A percentile compares a stretch with the other conserved stretches of the same genome.
Conservation (phyloP, 2,113 vertebrate species). For the Istiophorus platypterus region DNA sequence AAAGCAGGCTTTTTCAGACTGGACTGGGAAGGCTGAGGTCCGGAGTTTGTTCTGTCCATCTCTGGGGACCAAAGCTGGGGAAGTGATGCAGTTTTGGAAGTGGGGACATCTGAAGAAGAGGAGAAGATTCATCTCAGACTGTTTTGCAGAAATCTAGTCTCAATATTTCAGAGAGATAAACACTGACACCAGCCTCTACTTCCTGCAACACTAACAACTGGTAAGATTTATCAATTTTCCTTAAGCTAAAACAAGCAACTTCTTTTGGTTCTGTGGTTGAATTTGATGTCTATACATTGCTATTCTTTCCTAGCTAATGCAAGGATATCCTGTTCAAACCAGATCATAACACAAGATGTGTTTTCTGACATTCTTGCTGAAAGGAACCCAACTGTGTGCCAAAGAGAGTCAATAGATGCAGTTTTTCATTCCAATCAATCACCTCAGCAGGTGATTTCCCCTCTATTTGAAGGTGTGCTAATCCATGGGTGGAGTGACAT, state of each 20-base stretch:
- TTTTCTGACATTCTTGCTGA: neutral
- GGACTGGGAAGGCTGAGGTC: slow-evolving; percentile 87
- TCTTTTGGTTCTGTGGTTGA: neutral
- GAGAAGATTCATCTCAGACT: neutral
- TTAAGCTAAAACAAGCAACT: neutral
- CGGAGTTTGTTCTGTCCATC: slow-evolving; percentile 88
- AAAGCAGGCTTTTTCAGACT: slow-evolving; percentile 95
- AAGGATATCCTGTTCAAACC: neutral
- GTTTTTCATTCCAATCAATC: neutral
- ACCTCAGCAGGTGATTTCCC: neutral
- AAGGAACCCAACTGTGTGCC: neutral
- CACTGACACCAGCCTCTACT: neutral
- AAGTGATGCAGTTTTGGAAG: slow-evolving; percentile 89
- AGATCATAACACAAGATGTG: neutral
- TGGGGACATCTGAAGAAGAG: slow-evolving; percentile 91
- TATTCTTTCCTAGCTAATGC: neutral
- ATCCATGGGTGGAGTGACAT: neutral
- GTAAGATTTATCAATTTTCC: neutral
- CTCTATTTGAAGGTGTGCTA: neutral
- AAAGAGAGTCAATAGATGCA: neutral
- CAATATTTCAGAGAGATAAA: neutral
- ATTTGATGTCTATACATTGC: neutral
- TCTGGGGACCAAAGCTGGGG: slow-evolving; percentile 94
- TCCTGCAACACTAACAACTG: neutral
- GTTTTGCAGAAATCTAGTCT: neutral